Conservation (phyloP, 2,113 vertebrate genomes). For the Rhodinocichla rosea region DNA sequence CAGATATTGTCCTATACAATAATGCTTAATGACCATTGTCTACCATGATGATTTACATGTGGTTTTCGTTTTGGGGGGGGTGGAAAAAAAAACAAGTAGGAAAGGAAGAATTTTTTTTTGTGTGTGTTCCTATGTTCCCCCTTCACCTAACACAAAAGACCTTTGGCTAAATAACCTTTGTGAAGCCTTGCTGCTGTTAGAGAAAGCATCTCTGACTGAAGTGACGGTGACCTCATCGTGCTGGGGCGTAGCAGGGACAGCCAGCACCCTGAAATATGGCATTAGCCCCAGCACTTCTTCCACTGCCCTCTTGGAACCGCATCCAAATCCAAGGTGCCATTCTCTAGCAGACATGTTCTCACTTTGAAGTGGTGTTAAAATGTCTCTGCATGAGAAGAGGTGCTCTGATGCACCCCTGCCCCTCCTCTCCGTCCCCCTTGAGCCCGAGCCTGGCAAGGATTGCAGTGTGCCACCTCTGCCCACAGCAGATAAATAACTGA, state of each 20-base stretch:
- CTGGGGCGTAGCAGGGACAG: not conserved
- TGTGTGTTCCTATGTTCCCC: not conserved
- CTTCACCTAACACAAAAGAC: conserved; percentile 33
- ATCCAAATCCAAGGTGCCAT: conserved; percentile 43
- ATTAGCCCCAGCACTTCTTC: conserved; percentile 19
- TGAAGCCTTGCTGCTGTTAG: conserved; percentile 30
- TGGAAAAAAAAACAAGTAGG: not conserved
- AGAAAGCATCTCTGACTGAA: conserved; percentile 22
- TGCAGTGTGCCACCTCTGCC: conserved; percentile 59
- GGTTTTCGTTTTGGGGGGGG: not conserved
- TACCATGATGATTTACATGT: conserved; percentile 32
- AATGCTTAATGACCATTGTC: conserved; percentile 20
- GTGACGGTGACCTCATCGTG: conserved; percentile 29
- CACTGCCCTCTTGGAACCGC: not conserved
- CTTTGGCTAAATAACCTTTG: not conserved
- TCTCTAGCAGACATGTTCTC: conserved; percentile 44
- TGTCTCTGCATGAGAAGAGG: conserved; percentile 48
- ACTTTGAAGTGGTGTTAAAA: conserved; percentile 63
- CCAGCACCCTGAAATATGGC: conserved; percentile 3
- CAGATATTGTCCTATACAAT: conserved; percentile 45
- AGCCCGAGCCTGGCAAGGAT: conserved; percentile 36
- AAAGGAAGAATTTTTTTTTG: not conserved
- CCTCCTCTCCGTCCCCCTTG: conserved; percentile 25
- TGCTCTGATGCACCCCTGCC: conserved; percentile 30
- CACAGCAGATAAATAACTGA: conserved; percentile 70